These are phyloP conservation scores for Hemicordylus capensis DNA, from an alignment of 2,113 vertebrate genomes.

Conservation along the genomic window DNA sequence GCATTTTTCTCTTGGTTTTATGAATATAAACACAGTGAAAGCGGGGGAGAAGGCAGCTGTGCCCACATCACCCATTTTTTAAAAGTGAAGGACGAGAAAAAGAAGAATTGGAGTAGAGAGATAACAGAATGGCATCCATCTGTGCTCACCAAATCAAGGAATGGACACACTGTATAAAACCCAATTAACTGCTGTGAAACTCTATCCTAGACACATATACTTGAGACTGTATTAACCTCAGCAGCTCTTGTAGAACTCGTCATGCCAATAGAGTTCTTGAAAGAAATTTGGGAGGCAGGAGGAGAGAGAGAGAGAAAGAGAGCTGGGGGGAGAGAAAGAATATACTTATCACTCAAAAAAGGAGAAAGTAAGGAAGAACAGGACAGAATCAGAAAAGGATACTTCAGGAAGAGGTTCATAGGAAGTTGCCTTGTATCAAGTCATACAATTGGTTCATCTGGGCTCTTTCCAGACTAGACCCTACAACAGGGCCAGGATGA, in stretches of 20 bases:
- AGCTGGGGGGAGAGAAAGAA: slow-evolving; percentile 35
- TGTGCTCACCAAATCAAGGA: slow-evolving; percentile 62
- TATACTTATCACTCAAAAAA: slow-evolving; percentile 31
- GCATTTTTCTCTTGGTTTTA: background rate
- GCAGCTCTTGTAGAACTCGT: slow-evolving; percentile 63
- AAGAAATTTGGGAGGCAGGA: slow-evolving; percentile 41
- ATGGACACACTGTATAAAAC: slow-evolving; percentile 69
- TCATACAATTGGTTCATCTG: no score
- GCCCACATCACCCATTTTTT: background rate
- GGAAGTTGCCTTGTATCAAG: no score
- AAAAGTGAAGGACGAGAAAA: background rate
- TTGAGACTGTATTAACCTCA: slow-evolving; percentile 68
- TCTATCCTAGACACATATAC: slow-evolving; percentile 63
- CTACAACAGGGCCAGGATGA: no score
- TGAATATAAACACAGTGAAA: background rate
- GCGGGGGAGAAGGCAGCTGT: background rate
- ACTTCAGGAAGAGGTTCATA: no score
- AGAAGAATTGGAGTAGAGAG: slow-evolving; percentile 54
- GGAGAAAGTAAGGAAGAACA: background rate
- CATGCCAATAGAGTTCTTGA: slow-evolving; percentile 65
- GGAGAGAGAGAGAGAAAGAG: no score
- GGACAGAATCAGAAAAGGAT: background rate
- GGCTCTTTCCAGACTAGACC: no score
- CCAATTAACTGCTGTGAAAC: slow-evolving; percentile 67
- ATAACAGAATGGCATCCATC: slow-evolving; percentile 59